These are phyloP conservation scores for Acrossocheilus fasciatus DNA, from an alignment of 2,797 vertebrate genomes.

Conservation along the genomic window DNA sequence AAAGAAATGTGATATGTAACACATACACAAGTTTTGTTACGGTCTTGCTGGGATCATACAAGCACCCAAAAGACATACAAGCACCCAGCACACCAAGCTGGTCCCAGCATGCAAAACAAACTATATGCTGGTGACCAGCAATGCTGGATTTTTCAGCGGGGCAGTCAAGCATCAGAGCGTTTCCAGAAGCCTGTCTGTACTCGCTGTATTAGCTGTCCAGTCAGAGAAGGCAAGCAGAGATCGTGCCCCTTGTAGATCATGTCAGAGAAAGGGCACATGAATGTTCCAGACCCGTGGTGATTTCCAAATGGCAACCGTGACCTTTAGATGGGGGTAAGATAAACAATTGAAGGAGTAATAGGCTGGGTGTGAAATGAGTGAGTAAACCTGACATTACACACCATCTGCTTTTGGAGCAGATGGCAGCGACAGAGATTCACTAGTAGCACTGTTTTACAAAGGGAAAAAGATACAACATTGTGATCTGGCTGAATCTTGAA, in stretches of 20 bases:
- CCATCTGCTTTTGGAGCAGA: slow-evolving; percentile 76
- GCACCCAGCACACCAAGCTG: too few species aligned
- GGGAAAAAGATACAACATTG: slow-evolving; percentile 39
- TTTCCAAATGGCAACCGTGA: slow-evolving; percentile 78
- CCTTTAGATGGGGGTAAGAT: slow-evolving; percentile 77
- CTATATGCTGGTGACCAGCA: not conserved
- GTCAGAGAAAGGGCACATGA: slow-evolving; percentile 74
- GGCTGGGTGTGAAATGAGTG: slow-evolving; percentile 75
- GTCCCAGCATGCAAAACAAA: not conserved
- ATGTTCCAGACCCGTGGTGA: slow-evolving; percentile 75
- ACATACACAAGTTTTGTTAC: too few species aligned
- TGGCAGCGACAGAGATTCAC: slow-evolving; percentile 45
- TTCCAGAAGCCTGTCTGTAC: slow-evolving; percentile 68
- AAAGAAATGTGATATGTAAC: too few species aligned
- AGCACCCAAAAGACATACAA: too few species aligned
- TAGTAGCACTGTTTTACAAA: slow-evolving; percentile 33
- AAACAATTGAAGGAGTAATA: slow-evolving; percentile 72
- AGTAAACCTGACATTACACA: slow-evolving; percentile 75
- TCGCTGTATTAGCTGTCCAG: slow-evolving; percentile 75
- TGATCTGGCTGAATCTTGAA: slow-evolving; percentile 42
- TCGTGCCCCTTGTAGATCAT: slow-evolving; percentile 69
- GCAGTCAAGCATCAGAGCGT: slow-evolving; percentile 69
- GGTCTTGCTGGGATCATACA: too few species aligned
- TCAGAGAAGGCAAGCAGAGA: slow-evolving; percentile 76
- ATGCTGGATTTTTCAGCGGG: not conserved